These are phyloP conservation scores for Oxycera nigricornis DNA, from an alignment of 2,888 invertebrate genomes.

Conservation along the genomic window DNA sequence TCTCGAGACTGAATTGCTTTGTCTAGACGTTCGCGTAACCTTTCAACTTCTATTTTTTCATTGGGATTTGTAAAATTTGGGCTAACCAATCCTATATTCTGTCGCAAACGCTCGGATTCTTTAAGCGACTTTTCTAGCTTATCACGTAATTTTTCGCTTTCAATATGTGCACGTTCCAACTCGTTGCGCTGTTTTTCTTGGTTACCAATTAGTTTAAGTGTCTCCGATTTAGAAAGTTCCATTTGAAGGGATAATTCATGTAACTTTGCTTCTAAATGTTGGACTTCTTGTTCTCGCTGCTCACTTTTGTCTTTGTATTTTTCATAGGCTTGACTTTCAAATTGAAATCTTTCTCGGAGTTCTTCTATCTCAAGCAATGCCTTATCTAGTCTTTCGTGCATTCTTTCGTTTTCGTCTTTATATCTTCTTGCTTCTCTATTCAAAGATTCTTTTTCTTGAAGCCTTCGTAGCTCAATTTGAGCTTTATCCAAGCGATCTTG, in stretches of 20 bases:
- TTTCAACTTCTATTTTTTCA: constrained; percentile 80
- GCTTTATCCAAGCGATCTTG: constrained; percentile 89
- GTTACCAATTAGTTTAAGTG: constrained; percentile 73
- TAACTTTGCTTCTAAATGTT: constrained; percentile 76
- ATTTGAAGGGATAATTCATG: constrained; percentile 83
- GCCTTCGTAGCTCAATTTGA: constrained; percentile 80
- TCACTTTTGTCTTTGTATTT: constrained; percentile 81
- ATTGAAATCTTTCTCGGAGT: constrained; percentile 80
- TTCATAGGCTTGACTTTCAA: constrained; percentile 75
- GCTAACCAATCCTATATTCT: constrained; percentile 61
- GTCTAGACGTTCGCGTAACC: constrained; percentile 84
- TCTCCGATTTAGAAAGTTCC: constrained; percentile 80
- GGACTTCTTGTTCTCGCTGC: constrained; percentile 75
- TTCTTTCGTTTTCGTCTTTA: constrained; percentile 81
- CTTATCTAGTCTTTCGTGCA: constrained; percentile 81
- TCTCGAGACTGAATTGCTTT: constrained; percentile 78
- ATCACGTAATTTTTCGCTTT: constrained; percentile 87
- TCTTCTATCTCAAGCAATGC: constrained; percentile 81
- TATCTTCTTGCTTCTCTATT: constrained; percentile 81
- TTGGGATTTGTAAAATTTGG: constrained; percentile 66
- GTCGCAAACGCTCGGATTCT: constrained; percentile 68
- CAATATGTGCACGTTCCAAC: constrained; percentile 84
- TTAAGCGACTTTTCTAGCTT: constrained; percentile 80
- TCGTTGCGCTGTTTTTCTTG: constrained; percentile 84
- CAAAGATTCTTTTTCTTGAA: constrained; percentile 81